Evolutionary conservation across 2,113 vertebrate genomes (phyloP), one percentile per base, ranked within the genome.

Genomic region (Tinamus guttatus): DNA sequence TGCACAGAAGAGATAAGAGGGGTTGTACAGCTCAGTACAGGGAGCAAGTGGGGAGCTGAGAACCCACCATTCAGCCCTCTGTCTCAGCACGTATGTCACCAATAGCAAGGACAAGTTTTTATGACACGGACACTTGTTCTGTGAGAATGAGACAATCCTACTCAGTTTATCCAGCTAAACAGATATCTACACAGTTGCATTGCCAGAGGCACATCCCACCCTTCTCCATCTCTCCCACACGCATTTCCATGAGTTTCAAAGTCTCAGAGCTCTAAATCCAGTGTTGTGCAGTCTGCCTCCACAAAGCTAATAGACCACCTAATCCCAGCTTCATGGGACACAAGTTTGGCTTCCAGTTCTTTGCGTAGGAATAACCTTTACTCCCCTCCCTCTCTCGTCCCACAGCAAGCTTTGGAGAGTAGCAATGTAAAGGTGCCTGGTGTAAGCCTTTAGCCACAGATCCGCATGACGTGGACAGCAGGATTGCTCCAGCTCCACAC

Each of bases 1-100:
- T 58, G 56, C 63, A 65, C 41, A 74, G 59, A 95, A 90, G 19
- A 87, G 90, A 81, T 84, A 90, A 86, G 41, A 92, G 21, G 62
- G 56, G 62, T 63, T 52, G 76, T 84, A 71, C 69, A 56, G 40
- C 89, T 94, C 88, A 89, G 86, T 45, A 54, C 36, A 40, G 41
- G 45, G 43, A 86, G 38, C 41, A 70, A 30, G 17, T 64, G 68
- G 64, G 65, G 77, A 86, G 49, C 36, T 90, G 62, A 11, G 14
- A 59, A 84, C 59, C 43, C n/a, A 45, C 71, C 86, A 34, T 58
- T 76, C 90, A 41, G 77, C 89, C 77, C 45, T 70, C 28, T 40
- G 28, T 34, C 81, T n/a, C 0, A 0, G 30, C 1, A 1, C 25
- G n/a, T 78, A 65, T 1, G 0, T 74, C 79, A 90, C 56, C 28